A percentile compares a stretch with the other conserved stretches of the same genome.
Evolutionary conservation across 1,140 invertebrate species (phyloP).

Genomic region (Conus betulinus): DNA sequence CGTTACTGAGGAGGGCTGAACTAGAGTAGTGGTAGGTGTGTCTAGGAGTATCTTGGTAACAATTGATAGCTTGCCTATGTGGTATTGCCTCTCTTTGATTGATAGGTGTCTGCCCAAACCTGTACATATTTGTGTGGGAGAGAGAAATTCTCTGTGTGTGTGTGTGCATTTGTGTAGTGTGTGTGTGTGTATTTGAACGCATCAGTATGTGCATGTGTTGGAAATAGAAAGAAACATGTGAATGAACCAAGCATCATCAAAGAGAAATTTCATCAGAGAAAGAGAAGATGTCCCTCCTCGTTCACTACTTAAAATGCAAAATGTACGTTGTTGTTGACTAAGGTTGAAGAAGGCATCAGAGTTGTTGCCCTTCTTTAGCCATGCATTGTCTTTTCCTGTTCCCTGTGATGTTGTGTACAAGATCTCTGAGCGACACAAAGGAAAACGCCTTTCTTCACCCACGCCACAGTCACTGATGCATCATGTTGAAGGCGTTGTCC

Average conservation of each 20-base stretch:
- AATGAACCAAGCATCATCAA: conserved; percentile 1
- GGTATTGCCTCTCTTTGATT: too few relatives aligned
- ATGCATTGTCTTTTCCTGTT: neutral
- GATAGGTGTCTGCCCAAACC: too few relatives aligned
- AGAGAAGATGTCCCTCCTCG: neutral
- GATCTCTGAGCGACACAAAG: neutral
- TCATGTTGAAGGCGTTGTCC: too few relatives aligned
- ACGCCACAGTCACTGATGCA: too few relatives aligned
- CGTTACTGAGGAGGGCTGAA: too few relatives aligned
- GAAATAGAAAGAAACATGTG: neutral
- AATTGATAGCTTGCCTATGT: too few relatives aligned
- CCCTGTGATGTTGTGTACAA: neutral
- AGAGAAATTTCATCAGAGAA: neutral
- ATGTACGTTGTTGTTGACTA: neutral
- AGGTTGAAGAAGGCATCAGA: neutral
- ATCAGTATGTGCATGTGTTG: neutral
- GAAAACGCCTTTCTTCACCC: too few relatives aligned
- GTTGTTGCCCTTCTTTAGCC: neutral
- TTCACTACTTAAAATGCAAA: neutral
- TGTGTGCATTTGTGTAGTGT: neutral
- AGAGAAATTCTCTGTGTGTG: neutral
- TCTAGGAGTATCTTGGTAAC: too few relatives aligned
- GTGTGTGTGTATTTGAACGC: neutral
- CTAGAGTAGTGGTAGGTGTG: too few relatives aligned
- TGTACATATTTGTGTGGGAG: neutral